Conservation (phyloP, 1,140 invertebrate species). For the Cydia amplana region DNA sequence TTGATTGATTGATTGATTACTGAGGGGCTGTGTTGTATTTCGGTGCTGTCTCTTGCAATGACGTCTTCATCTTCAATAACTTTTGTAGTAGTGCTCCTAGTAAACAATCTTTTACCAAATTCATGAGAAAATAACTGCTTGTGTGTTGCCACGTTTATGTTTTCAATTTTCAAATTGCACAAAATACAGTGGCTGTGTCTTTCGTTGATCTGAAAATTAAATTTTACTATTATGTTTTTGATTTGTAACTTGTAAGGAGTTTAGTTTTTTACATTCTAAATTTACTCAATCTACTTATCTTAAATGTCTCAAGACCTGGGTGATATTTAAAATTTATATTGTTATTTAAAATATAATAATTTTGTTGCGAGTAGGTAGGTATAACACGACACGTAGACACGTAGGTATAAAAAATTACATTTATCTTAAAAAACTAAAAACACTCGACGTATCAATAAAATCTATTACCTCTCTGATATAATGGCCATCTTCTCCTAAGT, state of each 20-base stretch:
- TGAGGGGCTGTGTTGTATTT: background rate
- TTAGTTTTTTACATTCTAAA: too few relatives aligned
- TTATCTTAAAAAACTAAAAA: too few relatives aligned
- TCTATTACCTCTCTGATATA: background rate
- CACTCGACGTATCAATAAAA: too few relatives aligned
- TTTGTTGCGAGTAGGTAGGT: too few relatives aligned
- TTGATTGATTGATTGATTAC: background rate
- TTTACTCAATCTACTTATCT: too few relatives aligned
- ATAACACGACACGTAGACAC: too few relatives aligned
- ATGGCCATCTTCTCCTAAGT: background rate
- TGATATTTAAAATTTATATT: too few relatives aligned
- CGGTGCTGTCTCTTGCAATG: background rate
- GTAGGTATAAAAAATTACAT: too few relatives aligned
- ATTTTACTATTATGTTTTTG: background rate
- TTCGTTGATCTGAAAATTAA: background rate
- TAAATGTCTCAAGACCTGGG: too few relatives aligned
- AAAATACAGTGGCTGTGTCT: background rate
- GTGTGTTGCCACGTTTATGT: background rate
- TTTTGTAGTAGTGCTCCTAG: background rate
- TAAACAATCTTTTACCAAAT: background rate
- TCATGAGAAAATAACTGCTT: background rate
- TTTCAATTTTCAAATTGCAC: constrained; percentile 3
- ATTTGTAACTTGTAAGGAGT: too few relatives aligned
- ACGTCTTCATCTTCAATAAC: background rate
- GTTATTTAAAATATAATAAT: too few relatives aligned